phyloP scores from a whole-genome alignment of 2,113 vertebrate species.

The Chlorocebus sabaeus region DNA sequence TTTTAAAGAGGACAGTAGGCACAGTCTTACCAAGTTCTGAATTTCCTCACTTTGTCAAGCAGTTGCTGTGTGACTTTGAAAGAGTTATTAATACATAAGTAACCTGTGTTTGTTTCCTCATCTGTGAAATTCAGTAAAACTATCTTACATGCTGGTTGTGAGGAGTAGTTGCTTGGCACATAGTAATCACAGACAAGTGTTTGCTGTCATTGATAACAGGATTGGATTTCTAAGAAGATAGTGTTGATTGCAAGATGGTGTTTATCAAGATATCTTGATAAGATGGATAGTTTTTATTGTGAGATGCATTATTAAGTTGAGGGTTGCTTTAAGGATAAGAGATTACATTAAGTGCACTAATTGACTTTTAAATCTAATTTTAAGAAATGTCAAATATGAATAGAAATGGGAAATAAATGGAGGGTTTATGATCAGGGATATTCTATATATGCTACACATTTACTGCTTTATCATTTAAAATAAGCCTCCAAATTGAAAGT shows the following conservation, averaged over 20 bases:
- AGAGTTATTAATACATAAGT: background rate
- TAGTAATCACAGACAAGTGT: background rate
- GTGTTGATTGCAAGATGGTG: background rate
- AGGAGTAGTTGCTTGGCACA: background rate
- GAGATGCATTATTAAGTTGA: background rate
- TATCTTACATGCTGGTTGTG: background rate
- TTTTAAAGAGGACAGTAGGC: background rate
- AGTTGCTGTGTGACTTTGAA: background rate
- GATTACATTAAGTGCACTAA: background rate
- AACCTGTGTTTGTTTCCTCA: background rate
- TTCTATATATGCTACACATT: background rate
- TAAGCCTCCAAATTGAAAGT: background rate
- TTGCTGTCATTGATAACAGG: background rate
- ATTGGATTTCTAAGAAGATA: background rate
- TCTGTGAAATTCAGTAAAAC: background rate
- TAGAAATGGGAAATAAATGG: background rate
- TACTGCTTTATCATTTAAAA: background rate
- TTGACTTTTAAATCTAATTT: constrained; percentile 14
- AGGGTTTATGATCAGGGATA: background rate
- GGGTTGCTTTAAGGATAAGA: background rate
- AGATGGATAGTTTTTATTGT: background rate
- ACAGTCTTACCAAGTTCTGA: background rate
- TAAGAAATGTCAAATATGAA: background rate
- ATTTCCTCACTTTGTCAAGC: background rate
- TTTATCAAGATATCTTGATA: background rate